Percentiles rank a stretch among this genome's conserved stretches.
Conservation (phyloP, 1,140 invertebrate species). For the Aradophagus sp. region DNA sequence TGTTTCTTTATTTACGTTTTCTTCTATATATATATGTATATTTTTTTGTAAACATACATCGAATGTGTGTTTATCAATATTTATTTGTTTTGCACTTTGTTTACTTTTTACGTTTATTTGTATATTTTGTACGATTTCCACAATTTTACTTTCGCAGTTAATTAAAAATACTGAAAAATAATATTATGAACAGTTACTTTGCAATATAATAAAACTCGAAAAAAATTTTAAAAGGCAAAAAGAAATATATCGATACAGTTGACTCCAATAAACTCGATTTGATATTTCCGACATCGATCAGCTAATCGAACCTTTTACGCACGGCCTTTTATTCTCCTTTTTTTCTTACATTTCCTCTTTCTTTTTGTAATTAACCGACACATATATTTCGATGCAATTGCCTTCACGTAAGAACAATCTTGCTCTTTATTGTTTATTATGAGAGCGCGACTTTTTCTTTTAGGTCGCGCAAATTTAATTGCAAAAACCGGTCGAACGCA, state of each 20-base stretch:
- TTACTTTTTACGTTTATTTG: too few species aligned
- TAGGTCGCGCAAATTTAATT: constrained; percentile 6
- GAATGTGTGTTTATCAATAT: too few species aligned
- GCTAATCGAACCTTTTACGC: constrained; percentile 1
- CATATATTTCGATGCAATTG: constrained; percentile 53
- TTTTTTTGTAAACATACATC: too few species aligned
- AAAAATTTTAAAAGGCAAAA: too few species aligned
- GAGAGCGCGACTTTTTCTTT: constrained; percentile 2
- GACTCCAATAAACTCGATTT: not conserved
- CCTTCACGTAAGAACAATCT: constrained; percentile 26
- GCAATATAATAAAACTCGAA: too few species aligned
- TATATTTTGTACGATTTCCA: not conserved
- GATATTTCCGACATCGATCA: not conserved
- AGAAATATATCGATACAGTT: too few species aligned
- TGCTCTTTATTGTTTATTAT: constrained; percentile 24
- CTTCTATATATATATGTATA: too few species aligned
- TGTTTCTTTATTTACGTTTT: constrained; percentile 5
- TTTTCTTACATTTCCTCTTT: constrained; percentile 13
- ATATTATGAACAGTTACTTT: too few species aligned
- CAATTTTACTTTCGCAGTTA: not conserved
- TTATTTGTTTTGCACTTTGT: too few species aligned
- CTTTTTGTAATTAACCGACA: constrained; percentile 62
- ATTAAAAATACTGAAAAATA: not conserved
- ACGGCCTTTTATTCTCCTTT: too few species aligned
- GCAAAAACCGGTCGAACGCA: constrained; percentile 16